Conservation (phyloP, 2,888 invertebrate genomes). For the Latrodectus elegans region DNA sequence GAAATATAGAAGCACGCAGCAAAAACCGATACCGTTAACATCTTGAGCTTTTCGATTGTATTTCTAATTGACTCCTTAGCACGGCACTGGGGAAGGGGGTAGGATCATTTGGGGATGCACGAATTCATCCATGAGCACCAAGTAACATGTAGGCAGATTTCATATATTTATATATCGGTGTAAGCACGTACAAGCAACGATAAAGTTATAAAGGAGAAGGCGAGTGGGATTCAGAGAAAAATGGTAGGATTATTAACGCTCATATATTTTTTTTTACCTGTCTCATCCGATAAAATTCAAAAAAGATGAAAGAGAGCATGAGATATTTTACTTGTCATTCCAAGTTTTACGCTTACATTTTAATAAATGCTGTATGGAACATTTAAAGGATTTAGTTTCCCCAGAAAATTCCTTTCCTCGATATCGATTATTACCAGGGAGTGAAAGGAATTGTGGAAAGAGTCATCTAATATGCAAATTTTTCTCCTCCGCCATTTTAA, state of each 20-base stretch:
- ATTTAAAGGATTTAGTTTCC: background rate
- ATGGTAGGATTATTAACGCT: background rate
- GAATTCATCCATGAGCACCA: too few relatives aligned
- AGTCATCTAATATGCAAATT: background rate
- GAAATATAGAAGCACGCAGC: constrained; percentile 19
- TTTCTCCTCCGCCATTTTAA: background rate
- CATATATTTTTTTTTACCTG: constrained; percentile 1
- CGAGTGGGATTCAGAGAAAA: background rate
- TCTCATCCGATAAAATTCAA: constrained; percentile 16
- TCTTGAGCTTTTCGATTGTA: constrained; percentile 41
- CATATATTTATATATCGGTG: too few relatives aligned
- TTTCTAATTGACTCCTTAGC: constrained; percentile 53
- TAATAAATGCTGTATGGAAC: background rate
- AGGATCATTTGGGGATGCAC: too few relatives aligned
- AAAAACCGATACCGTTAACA: constrained; percentile 58
- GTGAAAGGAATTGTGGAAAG: background rate
- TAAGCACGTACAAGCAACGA: too few relatives aligned
- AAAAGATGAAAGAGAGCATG: constrained; percentile 7
- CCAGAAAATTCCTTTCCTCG: background rate
- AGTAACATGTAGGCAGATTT: too few relatives aligned
- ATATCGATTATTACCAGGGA: background rate
- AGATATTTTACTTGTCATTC: background rate
- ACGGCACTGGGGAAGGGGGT: background rate
- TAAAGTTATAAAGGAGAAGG: background rate
- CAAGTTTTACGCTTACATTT: background rate